Conservation (phyloP, 2,888 invertebrate species). For the Agriopis leucophaearia region DNA sequence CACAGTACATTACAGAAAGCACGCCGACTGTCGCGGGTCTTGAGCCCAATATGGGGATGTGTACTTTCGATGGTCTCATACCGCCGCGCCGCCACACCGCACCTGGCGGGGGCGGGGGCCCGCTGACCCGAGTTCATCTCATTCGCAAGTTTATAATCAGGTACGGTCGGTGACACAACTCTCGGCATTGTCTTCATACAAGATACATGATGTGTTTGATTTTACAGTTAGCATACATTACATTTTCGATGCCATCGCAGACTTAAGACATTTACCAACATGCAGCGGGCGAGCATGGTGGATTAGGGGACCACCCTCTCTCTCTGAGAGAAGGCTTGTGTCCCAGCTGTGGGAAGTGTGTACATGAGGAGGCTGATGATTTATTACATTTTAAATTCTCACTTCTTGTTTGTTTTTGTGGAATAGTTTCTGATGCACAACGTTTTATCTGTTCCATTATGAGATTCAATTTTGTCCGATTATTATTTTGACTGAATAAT, state of each 20-base stretch:
- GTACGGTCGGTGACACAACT: background rate
- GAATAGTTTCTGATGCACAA: no score
- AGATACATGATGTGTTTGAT: background rate
- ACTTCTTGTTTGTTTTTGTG: conserved; percentile 2
- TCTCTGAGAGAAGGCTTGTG: no score
- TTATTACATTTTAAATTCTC: background rate
- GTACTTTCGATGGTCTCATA: conserved; percentile 21
- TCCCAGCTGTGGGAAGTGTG: no score
- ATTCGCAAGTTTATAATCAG: conserved; percentile 19
- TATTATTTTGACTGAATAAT: no score
- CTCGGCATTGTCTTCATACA: conserved; percentile 3
- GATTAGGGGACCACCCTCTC: no score
- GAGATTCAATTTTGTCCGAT: no score
- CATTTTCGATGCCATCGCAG: background rate
- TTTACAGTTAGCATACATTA: conserved; percentile 4
- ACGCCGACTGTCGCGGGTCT: background rate
- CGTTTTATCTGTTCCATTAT: no score
- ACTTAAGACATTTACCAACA: no score
- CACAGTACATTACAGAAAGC: conserved; percentile 17
- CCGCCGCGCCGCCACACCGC: background rate
- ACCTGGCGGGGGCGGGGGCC: no score
- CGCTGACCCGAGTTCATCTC: conserved; percentile 5
- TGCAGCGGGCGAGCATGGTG: no score
- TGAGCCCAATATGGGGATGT: conserved; percentile 21
- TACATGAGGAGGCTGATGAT: no score